Percentiles rank a stretch among this genome's conserved stretches.
These are phyloP conservation scores for Choreutis nemorana DNA, from an alignment of 2,888 invertebrate genomes.

Conservation along the genomic window DNA sequence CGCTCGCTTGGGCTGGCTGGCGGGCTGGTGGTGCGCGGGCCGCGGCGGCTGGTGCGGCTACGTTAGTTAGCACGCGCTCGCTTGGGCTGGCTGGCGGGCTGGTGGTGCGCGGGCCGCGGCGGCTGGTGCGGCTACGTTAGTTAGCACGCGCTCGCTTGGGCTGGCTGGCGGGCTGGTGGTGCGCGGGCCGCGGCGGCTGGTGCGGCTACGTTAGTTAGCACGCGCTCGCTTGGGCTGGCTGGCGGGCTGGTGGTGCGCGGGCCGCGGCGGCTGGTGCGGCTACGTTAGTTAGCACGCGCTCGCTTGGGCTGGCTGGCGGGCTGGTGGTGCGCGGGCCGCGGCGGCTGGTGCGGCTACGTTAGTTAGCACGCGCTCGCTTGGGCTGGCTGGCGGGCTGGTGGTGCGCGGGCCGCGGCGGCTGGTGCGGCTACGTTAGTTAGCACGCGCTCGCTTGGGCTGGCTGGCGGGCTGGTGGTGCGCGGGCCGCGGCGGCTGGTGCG, in stretches of 20 bases:
- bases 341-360: too few species aligned
- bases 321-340: too few species aligned
- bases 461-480: too few species aligned
- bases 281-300: too few species aligned
- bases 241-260: conserved; percentile 11
- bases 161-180: conserved; percentile 12
- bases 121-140: conserved; percentile 16
- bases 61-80: conserved; percentile 21
- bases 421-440: too few species aligned
- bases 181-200: conserved; percentile 10
- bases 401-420: too few species aligned
- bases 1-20: conserved; percentile 18
- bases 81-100: conserved; percentile 14
- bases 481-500: too few species aligned
- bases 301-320: too few species aligned
- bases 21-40: conserved; percentile 11
- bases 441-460: too few species aligned
- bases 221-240: conserved; percentile 19
- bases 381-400: too few species aligned
- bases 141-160: conserved; percentile 21
- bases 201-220: conserved; percentile 20
- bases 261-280: conserved; percentile 11
- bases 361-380: too few species aligned
- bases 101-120: conserved; percentile 12
- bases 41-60: conserved; percentile 13